Evolutionary conservation across 2,797 vertebrate species (phyloP), one percentile per base, ranked within the genome.

Genomic region (Sitta carolinensis): DNA sequence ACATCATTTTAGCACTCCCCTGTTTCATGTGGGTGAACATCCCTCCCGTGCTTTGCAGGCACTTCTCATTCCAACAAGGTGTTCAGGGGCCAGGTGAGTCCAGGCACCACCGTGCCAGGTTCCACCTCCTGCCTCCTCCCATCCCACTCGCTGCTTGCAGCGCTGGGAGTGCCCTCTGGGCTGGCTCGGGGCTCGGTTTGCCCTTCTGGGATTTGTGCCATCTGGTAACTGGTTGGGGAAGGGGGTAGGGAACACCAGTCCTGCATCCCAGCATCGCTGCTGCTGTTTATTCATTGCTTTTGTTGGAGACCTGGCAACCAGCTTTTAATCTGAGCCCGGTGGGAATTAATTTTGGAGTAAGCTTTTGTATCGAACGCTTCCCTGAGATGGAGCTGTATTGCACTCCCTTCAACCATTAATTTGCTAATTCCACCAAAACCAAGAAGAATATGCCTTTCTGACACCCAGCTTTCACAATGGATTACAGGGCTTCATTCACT

Each of bases 401-500:
- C 59, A 6, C 61, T 95, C 63, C 69, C 84, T 84, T 76, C 92
- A 73, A 64, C 85, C 50, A 4, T 63, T 88, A 88, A 94, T 95
- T 94, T 86, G 89, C n/a, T 96, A 94, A 88, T 95, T 91, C 94
- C 74, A 76, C 54, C 66, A 66, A 88, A 97, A 95, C 0, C 43
- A 77, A 85, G 78, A 58, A 21, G 72, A 73, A 27, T 64, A 21
- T 21, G 69, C 57, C 86, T 93, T 89, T 47, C 85, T 66, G 55
- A 93, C 82, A 79, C 52, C 16, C 66, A 81, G 21, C 66, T 85
- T 74, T 32, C 75, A 89, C 40, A 38, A 4, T 2, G 45, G 62
- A 79, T 78, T 42, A 55, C 91, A 91, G 42, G 32, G 34, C 62
- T 95, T 63, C 38, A 42, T 84, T 86, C 57, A 25, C 73, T 72